phyloP scores from a whole-genome alignment of 2,113 vertebrate species.

The Myotis brandtii region DNA sequence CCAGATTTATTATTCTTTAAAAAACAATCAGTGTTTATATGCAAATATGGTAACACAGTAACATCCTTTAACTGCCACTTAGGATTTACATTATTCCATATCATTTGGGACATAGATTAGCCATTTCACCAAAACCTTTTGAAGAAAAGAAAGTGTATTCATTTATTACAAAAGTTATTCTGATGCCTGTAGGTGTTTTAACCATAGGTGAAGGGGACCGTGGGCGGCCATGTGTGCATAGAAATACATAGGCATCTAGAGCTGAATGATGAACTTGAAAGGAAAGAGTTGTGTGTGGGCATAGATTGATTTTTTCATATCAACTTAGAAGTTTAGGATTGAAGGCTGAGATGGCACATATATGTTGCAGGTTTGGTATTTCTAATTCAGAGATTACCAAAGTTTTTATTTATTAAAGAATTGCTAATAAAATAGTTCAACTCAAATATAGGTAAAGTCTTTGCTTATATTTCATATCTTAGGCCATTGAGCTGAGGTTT shows the following conservation, averaged over 20 bases:
- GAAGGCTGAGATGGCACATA: background rate
- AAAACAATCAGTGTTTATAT: background rate
- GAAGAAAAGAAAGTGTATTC: constrained; percentile 37
- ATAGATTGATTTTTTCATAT: background rate
- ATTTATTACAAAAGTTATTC: background rate
- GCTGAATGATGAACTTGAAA: background rate
- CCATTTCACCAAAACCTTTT: constrained; percentile 29
- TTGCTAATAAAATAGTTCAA: background rate
- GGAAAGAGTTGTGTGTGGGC: background rate
- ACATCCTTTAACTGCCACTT: background rate
- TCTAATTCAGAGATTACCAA: constrained; percentile 18
- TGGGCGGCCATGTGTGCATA: background rate
- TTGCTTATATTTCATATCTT: background rate
- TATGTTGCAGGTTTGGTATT: background rate
- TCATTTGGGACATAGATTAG: background rate
- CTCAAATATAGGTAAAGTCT: background rate
- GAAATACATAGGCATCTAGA: background rate
- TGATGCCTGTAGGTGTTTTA: background rate
- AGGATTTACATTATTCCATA: background rate
- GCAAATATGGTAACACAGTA: background rate
- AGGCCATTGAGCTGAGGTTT: background rate
- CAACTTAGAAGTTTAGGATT: background rate
- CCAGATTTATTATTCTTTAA: background rate
- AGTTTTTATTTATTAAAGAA: background rate
- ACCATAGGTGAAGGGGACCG: background rate